Evolutionary conservation across 1,140 invertebrate genomes (phyloP).

Genomic region (Brachystomella parvula): DNA sequence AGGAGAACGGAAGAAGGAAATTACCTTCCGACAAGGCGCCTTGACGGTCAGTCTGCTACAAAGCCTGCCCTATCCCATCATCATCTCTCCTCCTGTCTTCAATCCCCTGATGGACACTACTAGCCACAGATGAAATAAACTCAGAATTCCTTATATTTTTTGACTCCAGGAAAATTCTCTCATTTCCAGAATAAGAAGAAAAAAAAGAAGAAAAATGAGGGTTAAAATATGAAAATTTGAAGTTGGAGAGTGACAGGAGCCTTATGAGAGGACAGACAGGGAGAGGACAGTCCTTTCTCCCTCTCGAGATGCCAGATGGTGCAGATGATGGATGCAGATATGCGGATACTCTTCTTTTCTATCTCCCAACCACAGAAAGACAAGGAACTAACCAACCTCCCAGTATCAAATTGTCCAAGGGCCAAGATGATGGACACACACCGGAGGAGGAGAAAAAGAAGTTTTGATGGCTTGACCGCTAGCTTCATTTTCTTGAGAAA

Average conservation of each 20-base stretch:
- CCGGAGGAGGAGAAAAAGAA: neutral
- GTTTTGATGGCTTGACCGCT: constrained; percentile 34
- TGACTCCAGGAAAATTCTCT: constrained; percentile 1
- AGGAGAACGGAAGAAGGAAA: constrained; percentile 23
- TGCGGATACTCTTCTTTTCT: neutral
- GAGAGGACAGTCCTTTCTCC: neutral
- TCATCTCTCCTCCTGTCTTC: no score
- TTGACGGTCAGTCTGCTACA: neutral
- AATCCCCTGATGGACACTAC: no score
- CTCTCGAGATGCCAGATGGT: neutral
- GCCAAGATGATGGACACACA: constrained; percentile 33
- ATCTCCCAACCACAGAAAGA: no score
- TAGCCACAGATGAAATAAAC: neutral
- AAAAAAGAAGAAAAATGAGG: constrained; percentile 28
- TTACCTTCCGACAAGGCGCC: constrained; percentile 35
- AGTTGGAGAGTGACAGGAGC: constrained; percentile 2
- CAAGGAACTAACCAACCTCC: neutral
- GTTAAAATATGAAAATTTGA: constrained; percentile 36
- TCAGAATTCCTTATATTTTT: neutral
- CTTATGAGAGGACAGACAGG: constrained; percentile 1
- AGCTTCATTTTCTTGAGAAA: constrained; percentile 35
- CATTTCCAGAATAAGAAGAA: neutral
- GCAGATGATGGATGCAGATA: constrained; percentile 1
- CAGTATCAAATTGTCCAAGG: constrained; percentile 28
- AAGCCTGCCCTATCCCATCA: no score